Evolutionary conservation across 2,797 vertebrate species (phyloP), one percentile per base, ranked within the genome.

Genomic region (Bucorvus abyssinicus): DNA sequence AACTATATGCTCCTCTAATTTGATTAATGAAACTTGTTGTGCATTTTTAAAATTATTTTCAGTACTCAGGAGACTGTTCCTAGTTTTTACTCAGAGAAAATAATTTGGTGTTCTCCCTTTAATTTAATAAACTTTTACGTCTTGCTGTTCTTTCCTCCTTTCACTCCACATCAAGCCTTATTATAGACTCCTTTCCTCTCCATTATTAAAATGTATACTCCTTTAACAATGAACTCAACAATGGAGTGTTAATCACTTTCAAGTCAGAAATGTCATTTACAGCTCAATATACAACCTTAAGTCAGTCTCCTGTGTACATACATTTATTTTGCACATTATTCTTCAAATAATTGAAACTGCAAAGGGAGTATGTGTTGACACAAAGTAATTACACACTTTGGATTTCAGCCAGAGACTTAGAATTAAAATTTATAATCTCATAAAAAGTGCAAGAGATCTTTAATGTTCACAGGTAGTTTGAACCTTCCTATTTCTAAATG

Each of bases 401-500:
- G 26, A 60, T 87, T 92, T 87, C 53, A 80, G 34, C 50, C 64
- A 93, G 53, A 10, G 61, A 89, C 38, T 56, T 80, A 73, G 82
- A 93, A 88, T 90, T 73, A 68, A 94, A 93, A 92, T 93, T 76
- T 85, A 84, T 93, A 40, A 76, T 86, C 45, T 94, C 57, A 68
- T 91, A 44, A 91, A 81, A 88, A 84, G 53, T 78, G 49, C 65
- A 84, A 80, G 55, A 60, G 38, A 42, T 55, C 32, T 69, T 81
- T 49, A 83, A 26, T 3, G 2, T 80, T 82, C 56, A n/a, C 20
- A 60, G 52, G 30, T 82, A 56, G 52, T 52, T 91, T 63, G 32
- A 49, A 56, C 44, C 8, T 84, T 95, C 69, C 24, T 69, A 12
- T 90, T 92, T 92, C 26, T 52, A 79, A 93, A 52, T 12, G 24